A percentile compares a stretch with the other conserved stretches of the same genome.
Conservation (phyloP, 2,888 invertebrate genomes). For the Liopterus haemorrhoidalis region DNA sequence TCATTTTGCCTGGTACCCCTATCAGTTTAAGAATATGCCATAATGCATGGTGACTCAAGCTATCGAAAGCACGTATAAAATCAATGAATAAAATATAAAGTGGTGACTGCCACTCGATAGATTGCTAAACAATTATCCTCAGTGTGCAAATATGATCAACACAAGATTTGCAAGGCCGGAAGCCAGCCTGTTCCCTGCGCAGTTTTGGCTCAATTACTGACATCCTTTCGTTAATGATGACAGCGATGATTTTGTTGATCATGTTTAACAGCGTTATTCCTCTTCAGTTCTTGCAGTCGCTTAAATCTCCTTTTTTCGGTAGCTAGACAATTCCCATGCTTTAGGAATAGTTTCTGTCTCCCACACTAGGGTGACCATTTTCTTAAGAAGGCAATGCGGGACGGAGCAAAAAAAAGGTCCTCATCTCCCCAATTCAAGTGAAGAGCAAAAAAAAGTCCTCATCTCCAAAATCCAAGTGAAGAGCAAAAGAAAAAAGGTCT, state of each 20-base stretch:
- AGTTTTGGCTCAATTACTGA: neutral
- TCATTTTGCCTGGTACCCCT: slow-evolving; percentile 2
- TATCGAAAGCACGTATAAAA: slow-evolving; percentile 10
- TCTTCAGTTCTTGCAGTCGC: slow-evolving; percentile 14
- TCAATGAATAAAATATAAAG: slow-evolving; percentile 9
- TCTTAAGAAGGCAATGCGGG: too few species aligned
- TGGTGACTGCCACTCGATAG: slow-evolving; percentile 5
- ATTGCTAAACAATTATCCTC: slow-evolving; percentile 10
- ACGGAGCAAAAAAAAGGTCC: too few species aligned
- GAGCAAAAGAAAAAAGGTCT: too few species aligned
- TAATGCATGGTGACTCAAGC: slow-evolving; percentile 1
- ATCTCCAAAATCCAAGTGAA: too few species aligned
- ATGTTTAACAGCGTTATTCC: slow-evolving; percentile 10
- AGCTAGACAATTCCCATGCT: too few species aligned
- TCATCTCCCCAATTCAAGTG: too few species aligned
- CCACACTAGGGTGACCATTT: too few species aligned
- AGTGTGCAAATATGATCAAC: slow-evolving; percentile 8
- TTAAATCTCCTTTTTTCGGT: too few species aligned
- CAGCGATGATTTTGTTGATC: slow-evolving; percentile 9
- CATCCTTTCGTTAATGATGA: slow-evolving; percentile 2
- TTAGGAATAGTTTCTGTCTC: too few species aligned
- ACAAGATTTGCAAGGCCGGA: slow-evolving; percentile 3
- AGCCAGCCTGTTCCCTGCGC: slow-evolving; percentile 11
- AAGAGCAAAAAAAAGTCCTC: too few species aligned
- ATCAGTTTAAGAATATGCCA: slow-evolving; percentile 6